Conservation (phyloP, 2,888 invertebrate genomes). For the Trilocha varians region DNA sequence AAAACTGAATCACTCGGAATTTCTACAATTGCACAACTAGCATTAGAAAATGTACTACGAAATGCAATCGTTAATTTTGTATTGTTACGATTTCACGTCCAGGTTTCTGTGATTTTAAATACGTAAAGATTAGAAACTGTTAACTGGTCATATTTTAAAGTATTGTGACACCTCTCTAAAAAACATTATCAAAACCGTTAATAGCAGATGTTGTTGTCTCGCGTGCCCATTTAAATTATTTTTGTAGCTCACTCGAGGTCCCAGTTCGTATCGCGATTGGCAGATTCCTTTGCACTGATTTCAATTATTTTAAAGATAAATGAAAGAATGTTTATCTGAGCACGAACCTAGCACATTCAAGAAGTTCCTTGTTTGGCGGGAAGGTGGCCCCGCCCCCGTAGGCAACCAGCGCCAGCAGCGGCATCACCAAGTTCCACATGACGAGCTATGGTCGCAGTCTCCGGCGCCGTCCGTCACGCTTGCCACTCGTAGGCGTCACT, state of each 20-base stretch:
- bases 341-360: conserved; percentile 68
- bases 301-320: conserved; percentile 8
- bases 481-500: conserved; percentile 45
- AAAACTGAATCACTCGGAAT: too few species aligned
- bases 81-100: too few species aligned
- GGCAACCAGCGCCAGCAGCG: conserved; percentile 47
- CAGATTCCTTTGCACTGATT: conserved; percentile 9
- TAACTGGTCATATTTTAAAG: neutral
- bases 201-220: conserved; percentile 22
- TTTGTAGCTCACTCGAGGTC: conserved; percentile 57
- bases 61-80: too few species aligned
- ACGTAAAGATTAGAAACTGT: too few species aligned
- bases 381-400: conserved; percentile 51
- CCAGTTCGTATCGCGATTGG: conserved; percentile 25
- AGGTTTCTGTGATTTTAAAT: too few species aligned
- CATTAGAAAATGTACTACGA: too few species aligned
- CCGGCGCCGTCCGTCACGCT: conserved; percentile 41
- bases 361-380: conserved; percentile 54
- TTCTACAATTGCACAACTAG: too few species aligned
- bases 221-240: conserved; percentile 59
- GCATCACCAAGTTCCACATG: conserved; percentile 56
- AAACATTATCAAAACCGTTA: neutral
- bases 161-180: too few species aligned
- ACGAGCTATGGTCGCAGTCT: conserved; percentile 45
- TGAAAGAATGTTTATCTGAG: conserved; percentile 2